Percentiles rank a stretch among this genome's conserved stretches.
phyloP scores from a whole-genome alignment of 2,797 vertebrate species.

The Kryptolebias ocellatus region DNA sequence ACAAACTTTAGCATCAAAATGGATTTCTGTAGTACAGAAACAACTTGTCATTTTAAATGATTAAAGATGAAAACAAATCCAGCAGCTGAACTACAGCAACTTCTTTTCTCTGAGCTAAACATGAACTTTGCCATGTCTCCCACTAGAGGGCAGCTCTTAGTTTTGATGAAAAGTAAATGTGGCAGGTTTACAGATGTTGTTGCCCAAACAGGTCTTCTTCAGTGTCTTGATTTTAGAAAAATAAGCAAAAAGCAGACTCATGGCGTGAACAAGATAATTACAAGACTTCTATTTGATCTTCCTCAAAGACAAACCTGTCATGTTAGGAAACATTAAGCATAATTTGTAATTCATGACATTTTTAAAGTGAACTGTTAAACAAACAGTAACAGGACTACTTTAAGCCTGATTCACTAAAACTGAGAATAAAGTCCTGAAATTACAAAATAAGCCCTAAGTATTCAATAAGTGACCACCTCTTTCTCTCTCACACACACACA shows the following conservation, averaged over 20 bases:
- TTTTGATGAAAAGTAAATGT: not conserved
- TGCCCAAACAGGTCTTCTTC: not conserved
- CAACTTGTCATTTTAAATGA: constrained; percentile 9
- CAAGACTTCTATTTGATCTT: too few species aligned
- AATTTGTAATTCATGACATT: too few species aligned
- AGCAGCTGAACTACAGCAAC: constrained; percentile 31
- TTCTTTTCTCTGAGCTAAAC: not conserved
- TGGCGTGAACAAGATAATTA: not conserved
- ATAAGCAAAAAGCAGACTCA: not conserved
- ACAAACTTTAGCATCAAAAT: not conserved
- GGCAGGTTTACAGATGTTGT: constrained; percentile 2
- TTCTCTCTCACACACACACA: constrained; percentile 27
- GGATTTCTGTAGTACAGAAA: constrained; percentile 3
- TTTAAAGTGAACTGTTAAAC: too few species aligned
- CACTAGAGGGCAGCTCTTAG: constrained; percentile 59
- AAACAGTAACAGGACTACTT: too few species aligned
- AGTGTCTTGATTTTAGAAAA: not conserved
- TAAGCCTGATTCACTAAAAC: not conserved
- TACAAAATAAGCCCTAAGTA: not conserved
- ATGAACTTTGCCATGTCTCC: constrained; percentile 12
- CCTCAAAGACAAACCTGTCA: too few species aligned
- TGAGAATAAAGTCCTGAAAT: not conserved
- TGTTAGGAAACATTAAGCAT: not conserved
- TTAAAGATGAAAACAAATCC: constrained; percentile 13
- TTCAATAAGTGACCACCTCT: constrained; percentile 19